These are phyloP conservation scores for Drosophila lini DNA, from an alignment of 1,140 invertebrate species.

Conservation along the genomic window DNA sequence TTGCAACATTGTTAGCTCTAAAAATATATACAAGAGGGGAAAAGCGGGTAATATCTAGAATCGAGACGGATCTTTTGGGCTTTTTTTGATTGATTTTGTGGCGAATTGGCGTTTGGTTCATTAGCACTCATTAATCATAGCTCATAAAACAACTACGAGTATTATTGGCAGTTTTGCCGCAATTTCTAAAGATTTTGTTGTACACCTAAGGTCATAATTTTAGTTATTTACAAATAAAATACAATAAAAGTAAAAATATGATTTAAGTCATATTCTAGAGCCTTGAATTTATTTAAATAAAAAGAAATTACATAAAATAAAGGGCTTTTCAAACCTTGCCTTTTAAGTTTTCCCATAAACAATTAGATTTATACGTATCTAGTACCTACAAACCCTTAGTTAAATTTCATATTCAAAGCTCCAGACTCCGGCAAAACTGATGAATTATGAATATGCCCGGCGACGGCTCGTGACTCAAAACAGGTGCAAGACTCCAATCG, in stretches of 20 bases:
- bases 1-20: conserved; percentile 7
- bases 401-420: background rate
- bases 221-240: too few species aligned
- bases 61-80: conserved; percentile 23
- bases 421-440: conserved; percentile 28
- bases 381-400: background rate
- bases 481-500: conserved; percentile 26
- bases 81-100: conserved; percentile 25
- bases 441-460: conserved; percentile 41
- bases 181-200: background rate
- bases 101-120: conserved; percentile 12
- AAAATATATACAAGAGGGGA: background rate
- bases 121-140: conserved; percentile 40
- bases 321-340: background rate
- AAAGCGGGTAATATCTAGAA: background rate
- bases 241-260: too few species aligned
- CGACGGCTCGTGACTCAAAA: conserved; percentile 43
- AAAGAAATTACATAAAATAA: background rate
- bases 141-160: conserved; percentile 17
- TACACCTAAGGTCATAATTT: background rate
- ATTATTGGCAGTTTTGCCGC: conserved; percentile 3
- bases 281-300: background rate
- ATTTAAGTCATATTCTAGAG: background rate
- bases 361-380: background rate
- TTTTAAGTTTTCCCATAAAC: background rate